Evolutionary conservation across 2,888 invertebrate genomes (phyloP), one percentile per base, ranked within the genome.

Genomic region (Acronicta psi): DNA sequence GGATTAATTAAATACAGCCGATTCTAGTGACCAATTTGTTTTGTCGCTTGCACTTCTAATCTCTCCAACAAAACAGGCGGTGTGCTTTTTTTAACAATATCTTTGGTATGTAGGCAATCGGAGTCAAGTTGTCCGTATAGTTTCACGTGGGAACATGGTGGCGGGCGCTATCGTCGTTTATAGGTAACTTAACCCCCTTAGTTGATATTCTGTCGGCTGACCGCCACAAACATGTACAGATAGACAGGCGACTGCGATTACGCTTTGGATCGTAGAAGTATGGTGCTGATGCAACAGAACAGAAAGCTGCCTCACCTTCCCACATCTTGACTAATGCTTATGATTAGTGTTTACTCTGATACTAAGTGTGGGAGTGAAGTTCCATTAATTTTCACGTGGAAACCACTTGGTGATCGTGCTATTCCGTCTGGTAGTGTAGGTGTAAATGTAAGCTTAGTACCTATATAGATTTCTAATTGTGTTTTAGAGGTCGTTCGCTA

Each of bases 61-160:
- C n/a, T n/a, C n/a, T n/a, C n/a, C n/a, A n/a, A n/a, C n/a, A n/a
- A n/a, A n/a, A n/a, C n/a, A n/a, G n/a, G n/a, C n/a, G n/a, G n/a
- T n/a, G n/a, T n/a, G n/a, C n/a, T n/a, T n/a, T n/a, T n/a, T n/a
- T 4, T 29, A 29, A 29, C 11, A 11, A 29, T 29, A 29, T 11
- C 11, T 2, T 29, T 29, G 29, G 25, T 9, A 25, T n/a, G 10
- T 29, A 53, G 20, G 17, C 45, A 54, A 45, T 49, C 29, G 29
- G 50, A 29, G 50, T 41, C 38, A 20, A 54, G 50, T 57, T 45
- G 4, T 34, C 18, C 45, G 44, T 40, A 54, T 47, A 55, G 51
- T 78, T 83, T 83, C 83, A 81, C 83, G 73, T 84, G 83, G 81
- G 83, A 84, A 81, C 68, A 59, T 59, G 62, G 61, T 71, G 62